Evolutionary conservation across 2,797 vertebrate genomes (phyloP).

Genomic region (Synaphobranchus kaupii): DNA sequence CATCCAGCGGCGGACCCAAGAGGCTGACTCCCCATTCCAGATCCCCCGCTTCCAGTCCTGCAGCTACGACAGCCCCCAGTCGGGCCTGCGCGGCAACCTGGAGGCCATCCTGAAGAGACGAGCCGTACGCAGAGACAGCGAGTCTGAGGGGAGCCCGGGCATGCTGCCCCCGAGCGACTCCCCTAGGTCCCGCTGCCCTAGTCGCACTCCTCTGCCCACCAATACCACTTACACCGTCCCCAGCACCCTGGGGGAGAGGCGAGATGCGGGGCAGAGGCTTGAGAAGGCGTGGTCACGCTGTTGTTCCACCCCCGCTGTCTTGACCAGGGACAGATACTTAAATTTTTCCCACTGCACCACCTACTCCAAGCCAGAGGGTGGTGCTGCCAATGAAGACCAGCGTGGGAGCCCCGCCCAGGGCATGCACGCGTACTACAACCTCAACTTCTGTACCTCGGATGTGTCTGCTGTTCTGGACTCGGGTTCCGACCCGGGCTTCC

Average conservation of each 20-base stretch:
- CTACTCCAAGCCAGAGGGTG: slow-evolving; percentile 32
- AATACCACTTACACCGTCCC: slow-evolving; percentile 70
- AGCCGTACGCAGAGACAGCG: slow-evolving; percentile 47
- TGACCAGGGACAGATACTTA: slow-evolving; percentile 54
- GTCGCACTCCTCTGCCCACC: slow-evolving; percentile 38
- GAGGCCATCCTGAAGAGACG: slow-evolving; percentile 80
- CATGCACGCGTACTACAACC: slow-evolving; percentile 61
- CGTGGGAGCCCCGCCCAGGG: slow-evolving; percentile 31
- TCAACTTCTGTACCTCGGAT: slow-evolving; percentile 64
- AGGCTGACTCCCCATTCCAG: slow-evolving; percentile 75
- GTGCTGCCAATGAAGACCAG: neutral
- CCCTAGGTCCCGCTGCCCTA: neutral
- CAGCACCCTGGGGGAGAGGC: slow-evolving; percentile 53
- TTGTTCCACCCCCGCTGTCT: slow-evolving; percentile 60
- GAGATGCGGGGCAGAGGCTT: slow-evolving; percentile 26
- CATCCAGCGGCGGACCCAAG: slow-evolving; percentile 79
- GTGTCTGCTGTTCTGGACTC: slow-evolving; percentile 47
- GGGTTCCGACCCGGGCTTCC: slow-evolving; percentile 57
- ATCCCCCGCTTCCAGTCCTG: slow-evolving; percentile 81
- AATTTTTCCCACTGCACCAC: slow-evolving; percentile 49
- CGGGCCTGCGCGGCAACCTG: slow-evolving; percentile 71
- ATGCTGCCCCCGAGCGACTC: slow-evolving; percentile 55
- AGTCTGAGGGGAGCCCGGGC: neutral
- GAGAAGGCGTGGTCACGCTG: slow-evolving; percentile 41
- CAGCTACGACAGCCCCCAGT: slow-evolving; percentile 79